Base-by-base conservation (phyloP, 2,113 vertebrate genomes). In the Motacilla tschutschensis region DNA sequence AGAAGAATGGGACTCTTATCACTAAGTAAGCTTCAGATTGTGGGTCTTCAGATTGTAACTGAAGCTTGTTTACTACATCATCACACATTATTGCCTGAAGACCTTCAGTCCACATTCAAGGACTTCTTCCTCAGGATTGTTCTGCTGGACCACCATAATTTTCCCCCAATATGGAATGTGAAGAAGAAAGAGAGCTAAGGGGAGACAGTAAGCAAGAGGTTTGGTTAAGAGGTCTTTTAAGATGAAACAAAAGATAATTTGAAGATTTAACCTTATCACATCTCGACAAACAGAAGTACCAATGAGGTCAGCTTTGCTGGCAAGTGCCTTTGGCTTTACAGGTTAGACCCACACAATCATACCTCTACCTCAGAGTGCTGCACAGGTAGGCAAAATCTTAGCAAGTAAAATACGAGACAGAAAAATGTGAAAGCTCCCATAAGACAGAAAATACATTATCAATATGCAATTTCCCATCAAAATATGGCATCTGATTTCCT, bases 391-490 rank as follows among this genome's bases (percentile, higher is more conserved):
- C 21, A 65, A 83, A 47, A 57, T 41, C 25, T 40, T 91, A 62
- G 65, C 17, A 63, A 25, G 77, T 35, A 83, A 73, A 89, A 79
- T 75, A 72, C 47, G 79, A 60, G 12, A 84, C 22, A 89, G 83
- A 90, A n/a, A 78, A 86, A 87, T 86, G 4, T 31, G 35, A 84
- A 93, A 93, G 11, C 50, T 48, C 48, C 9, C 5, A 8, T 67
- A 93, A 90, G 79, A 26, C 26, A 85, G n/a, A 82, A 89, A 90
- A 90, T 60, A 92, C 60, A 93, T 87, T 80, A 83, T 29, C 65
- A 22, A 63, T 43, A 80, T 51, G 85, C 48, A 92, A 92, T 94
- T 94, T 83, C 84, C 73, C 50, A 70, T 60, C 51, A 89, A 93
- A 92, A 54, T 26, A 71, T n/a, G 63, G 31, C 71, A 88, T 41